Conservation (phyloP, 2,888 invertebrate genomes). For the Coelinius sp. region DNA sequence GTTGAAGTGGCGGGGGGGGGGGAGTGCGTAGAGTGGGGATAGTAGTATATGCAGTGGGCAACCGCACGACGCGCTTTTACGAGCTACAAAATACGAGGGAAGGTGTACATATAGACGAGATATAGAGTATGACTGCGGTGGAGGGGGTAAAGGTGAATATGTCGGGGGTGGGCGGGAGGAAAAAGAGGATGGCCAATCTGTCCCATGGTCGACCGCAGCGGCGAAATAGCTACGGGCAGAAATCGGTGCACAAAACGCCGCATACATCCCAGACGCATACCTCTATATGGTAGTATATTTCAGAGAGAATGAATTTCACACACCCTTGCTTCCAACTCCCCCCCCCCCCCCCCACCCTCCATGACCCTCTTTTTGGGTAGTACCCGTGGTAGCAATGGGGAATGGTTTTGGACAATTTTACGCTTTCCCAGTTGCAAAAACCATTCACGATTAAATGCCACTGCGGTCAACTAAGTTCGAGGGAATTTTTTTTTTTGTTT, state of each 20-base stretch:
- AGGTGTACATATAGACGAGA: slow-evolving; percentile 21
- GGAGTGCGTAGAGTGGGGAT: slow-evolving; percentile 17
- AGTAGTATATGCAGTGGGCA: slow-evolving; percentile 47
- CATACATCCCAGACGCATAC: slow-evolving; percentile 28
- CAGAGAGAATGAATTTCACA: slow-evolving; percentile 26
- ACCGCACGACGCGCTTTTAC: slow-evolving; percentile 58
- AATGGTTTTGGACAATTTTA: slow-evolving; percentile 66
- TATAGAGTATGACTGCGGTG: background rate
- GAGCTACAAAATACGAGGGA: slow-evolving; percentile 63
- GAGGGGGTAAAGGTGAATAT: background rate
- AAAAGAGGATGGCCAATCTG: slow-evolving; percentile 58
- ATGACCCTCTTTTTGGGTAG: background rate
- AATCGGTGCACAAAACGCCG: slow-evolving; percentile 53
- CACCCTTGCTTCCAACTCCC: background rate
- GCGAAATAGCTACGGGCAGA: slow-evolving; percentile 62
- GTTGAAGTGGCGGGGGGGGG: slow-evolving; percentile 18
- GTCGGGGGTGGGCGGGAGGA: background rate
- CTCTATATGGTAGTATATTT: slow-evolving; percentile 11
- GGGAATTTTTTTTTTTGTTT: background rate
- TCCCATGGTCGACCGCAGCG: slow-evolving; percentile 62
- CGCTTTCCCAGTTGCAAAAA: slow-evolving; percentile 70
- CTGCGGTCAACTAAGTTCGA: slow-evolving; percentile 43
- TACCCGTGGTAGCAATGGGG: background rate
- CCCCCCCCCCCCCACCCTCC: background rate
- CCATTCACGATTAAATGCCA: slow-evolving; percentile 69